Percentiles rank a stretch among this genome's conserved stretches.
Conservation (phyloP, 2,888 invertebrate species). For the Dexiosoma caninum region DNA sequence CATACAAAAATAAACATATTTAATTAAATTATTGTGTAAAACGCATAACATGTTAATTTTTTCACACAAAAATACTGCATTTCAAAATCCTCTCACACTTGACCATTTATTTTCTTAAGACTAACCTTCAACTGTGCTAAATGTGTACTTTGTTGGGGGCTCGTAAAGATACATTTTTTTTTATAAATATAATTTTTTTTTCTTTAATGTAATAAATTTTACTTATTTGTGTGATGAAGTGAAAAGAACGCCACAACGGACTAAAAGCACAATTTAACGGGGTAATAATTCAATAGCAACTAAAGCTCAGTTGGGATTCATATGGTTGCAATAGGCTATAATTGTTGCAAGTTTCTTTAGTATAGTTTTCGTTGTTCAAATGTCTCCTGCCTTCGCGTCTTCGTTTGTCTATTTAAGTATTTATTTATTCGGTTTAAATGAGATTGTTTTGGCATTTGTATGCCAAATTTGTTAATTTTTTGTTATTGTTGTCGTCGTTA, state of each 20-base stretch:
- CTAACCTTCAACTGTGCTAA: slow-evolving; percentile 73
- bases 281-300: slow-evolving; percentile 59
- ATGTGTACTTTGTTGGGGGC: slow-evolving; percentile 64
- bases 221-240: neutral
- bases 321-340: slow-evolving; percentile 39
- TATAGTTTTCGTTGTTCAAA: slow-evolving; percentile 28
- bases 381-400: slow-evolving; percentile 15
- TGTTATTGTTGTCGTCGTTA: neutral
- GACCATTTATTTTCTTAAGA: neutral
- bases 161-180: slow-evolving; percentile 65
- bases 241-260: neutral
- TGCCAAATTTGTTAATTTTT: slow-evolving; percentile 57
- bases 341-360: slow-evolving; percentile 50
- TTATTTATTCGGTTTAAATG: slow-evolving; percentile 21
- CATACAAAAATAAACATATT: neutral
- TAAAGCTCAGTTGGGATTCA: slow-evolving; percentile 53
- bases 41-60: neutral
- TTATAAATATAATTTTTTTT: neutral
- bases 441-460: slow-evolving; percentile 33
- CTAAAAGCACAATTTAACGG: slow-evolving; percentile 48
- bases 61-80: neutral
- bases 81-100: neutral
- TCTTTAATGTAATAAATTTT: neutral
- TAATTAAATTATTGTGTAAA: slow-evolving; percentile 32
- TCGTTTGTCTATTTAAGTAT: neutral